A percentile compares a stretch with the other conserved stretches of the same genome.
These are phyloP conservation scores for Synanceia verrucosa DNA, from an alignment of 2,797 vertebrate genomes.

Conservation along the genomic window DNA sequence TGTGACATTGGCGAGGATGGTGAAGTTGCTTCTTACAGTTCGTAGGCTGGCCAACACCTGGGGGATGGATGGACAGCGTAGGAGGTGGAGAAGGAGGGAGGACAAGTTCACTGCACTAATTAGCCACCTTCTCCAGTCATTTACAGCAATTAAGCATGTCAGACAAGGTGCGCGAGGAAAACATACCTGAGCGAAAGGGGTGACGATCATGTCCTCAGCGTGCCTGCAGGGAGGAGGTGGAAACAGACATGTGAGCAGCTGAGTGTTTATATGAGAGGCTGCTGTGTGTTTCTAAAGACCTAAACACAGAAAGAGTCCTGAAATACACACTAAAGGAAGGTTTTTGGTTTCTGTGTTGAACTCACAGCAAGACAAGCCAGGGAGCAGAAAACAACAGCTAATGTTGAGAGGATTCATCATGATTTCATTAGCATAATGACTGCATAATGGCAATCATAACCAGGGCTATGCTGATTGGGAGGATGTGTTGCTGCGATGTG, in stretches of 20 bases:
- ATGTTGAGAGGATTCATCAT: constrained; percentile 42
- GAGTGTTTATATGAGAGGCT: constrained; percentile 52
- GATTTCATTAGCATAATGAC: constrained; percentile 61
- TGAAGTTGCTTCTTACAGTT: constrained; percentile 96
- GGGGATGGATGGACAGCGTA: constrained; percentile 64
- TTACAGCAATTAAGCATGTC: constrained; percentile 44
- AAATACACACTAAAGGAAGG: constrained; percentile 22
- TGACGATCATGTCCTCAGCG: constrained; percentile 94
- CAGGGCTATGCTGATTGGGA: constrained; percentile 39
- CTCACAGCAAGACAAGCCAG: constrained; percentile 35
- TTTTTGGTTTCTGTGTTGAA: constrained; percentile 22
- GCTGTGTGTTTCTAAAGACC: constrained; percentile 53
- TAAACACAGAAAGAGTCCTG: constrained; percentile 51
- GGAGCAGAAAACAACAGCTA: constrained; percentile 25
- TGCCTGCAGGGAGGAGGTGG: constrained; percentile 87
- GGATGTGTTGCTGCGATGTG: constrained; percentile 20
- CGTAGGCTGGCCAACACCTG: constrained; percentile 96
- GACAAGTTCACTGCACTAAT: constrained; percentile 64
- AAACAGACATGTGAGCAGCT: constrained; percentile 26
- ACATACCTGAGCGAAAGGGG: constrained; percentile 94
- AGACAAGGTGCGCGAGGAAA: background rate
- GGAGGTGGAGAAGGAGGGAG: constrained; percentile 40
- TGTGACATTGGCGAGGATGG: constrained; percentile 93
- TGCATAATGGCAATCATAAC: constrained; percentile 59
- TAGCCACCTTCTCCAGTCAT: constrained; percentile 42